Conservation (phyloP, 2,888 invertebrate species). For the Scrobipalpa atriplicella region DNA sequence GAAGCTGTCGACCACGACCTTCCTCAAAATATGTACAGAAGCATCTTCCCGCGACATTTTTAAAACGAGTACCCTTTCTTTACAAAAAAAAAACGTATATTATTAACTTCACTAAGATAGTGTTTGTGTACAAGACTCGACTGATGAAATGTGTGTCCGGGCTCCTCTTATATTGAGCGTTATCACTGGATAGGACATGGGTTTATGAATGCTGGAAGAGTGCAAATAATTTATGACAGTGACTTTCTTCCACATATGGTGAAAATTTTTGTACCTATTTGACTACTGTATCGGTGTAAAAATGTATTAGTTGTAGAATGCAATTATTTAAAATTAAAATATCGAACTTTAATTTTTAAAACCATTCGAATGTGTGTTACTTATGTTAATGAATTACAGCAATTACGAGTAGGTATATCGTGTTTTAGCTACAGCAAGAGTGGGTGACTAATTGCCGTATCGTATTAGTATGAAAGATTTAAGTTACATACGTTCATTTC, state of each 20-base stretch:
- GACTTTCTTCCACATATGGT: not conserved
- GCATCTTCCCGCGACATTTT: constrained; percentile 52
- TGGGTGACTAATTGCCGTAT: no score
- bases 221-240: not conserved
- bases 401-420: no score
- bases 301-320: no score
- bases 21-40: constrained; percentile 55
- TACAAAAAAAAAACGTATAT: not conserved
- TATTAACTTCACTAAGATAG: not conserved
- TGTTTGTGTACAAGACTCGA: constrained; percentile 23
- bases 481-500: no score
- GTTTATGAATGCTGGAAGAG: not conserved
- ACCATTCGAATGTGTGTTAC: no score
- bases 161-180: constrained; percentile 17
- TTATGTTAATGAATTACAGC: no score
- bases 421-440: no score
- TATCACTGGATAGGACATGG: not conserved
- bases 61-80: not conserved
- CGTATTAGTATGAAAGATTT: no score
- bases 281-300: no score
- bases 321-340: no score
- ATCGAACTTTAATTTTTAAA: no score
- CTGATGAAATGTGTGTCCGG: constrained; percentile 10
- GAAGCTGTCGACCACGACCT: constrained; percentile 62
- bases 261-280: not conserved